Evolutionary conservation across 2,888 invertebrate species (phyloP).

Genomic region (Melanophora roralis): DNA sequence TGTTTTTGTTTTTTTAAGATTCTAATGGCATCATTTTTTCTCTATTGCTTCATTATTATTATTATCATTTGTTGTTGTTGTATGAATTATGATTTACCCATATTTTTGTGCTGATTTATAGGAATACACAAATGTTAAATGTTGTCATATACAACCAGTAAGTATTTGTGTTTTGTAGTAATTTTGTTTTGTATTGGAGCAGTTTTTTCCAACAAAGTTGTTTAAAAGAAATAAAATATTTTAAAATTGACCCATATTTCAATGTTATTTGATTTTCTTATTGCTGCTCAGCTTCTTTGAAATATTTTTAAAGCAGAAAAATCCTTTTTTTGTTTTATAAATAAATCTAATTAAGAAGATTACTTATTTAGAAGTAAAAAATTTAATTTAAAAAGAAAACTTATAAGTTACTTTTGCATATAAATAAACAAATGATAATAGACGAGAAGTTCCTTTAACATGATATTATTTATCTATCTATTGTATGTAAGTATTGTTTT

Average conservation of each 20-base stretch:
- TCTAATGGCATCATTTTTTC: constrained; percentile 62
- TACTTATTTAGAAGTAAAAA: too few relatives aligned
- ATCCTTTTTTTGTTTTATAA: neutral
- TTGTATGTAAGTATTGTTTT: too few relatives aligned
- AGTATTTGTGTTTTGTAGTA: neutral
- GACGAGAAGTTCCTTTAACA: too few relatives aligned
- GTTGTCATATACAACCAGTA: constrained; percentile 46
- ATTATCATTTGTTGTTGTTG: constrained; percentile 36
- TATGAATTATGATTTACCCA: constrained; percentile 58
- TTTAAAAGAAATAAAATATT: constrained; percentile 44
- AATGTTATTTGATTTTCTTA: constrained; percentile 6
- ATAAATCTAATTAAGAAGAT: too few relatives aligned
- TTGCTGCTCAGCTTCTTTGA: constrained; percentile 7
- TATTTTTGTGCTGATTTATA: constrained; percentile 61
- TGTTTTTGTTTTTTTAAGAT: constrained; percentile 23
- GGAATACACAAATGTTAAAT: constrained; percentile 54
- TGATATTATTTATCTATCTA: too few relatives aligned
- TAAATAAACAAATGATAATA: too few relatives aligned
- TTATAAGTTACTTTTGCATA: too few relatives aligned
- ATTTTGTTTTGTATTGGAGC: too few relatives aligned
- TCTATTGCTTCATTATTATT: constrained; percentile 47
- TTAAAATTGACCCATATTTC: constrained; percentile 58
- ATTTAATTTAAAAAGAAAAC: too few relatives aligned
- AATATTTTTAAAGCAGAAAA: constrained; percentile 34
- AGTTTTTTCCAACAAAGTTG: too few relatives aligned